Base-by-base conservation (phyloP, 2,113 vertebrate species). In the Chloropsis cyanopogon region DNA sequence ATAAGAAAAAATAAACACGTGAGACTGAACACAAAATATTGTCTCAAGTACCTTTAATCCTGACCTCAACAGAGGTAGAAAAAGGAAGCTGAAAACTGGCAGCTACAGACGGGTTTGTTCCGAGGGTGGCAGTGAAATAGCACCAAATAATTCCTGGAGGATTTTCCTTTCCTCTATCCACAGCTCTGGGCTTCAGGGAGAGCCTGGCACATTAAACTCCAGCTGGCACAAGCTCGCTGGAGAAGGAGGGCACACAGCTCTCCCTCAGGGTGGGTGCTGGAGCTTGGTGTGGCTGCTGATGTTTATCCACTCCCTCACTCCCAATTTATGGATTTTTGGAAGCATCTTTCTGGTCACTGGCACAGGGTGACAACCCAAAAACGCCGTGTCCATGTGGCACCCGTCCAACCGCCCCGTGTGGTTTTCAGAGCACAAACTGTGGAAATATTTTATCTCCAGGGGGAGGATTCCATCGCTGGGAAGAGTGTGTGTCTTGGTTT, bases 311-410 rank as follows among this genome's bases (percentile, higher is more conserved):
- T 10, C 2, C 3, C 5, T 9, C 11, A 5, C 16, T 13, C n/a
- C 35, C 46, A 23, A 3, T 31, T 11, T 28, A 7, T 17, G 14
- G 18, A 26, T 0, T 39, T 69, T 82, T 53, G 7, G 39, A 44
- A 81, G n/a, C 4, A 22, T 42, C 57, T 64, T 69, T 44, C 61
- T 78, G 70, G 61, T 71, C 33, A 1, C 65, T 90, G 88, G 80
- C 76, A 63, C 21, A 0, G 0, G 44, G 20, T 47, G 52, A 22
- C 23, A 15, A 26, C 18, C 69, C 17, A 0, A 37, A 72, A 88
- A 46, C 0, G 6, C 19, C 5, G 11, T 0, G 5, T 42, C 70
- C 49, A 3, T 0, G 0, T 50, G 76, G 82, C 10, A 0, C 77
- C 3, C 0, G 1, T n/a, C 77, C 92, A 76, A 14, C 21, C 57